Evolutionary conservation across 1,140 invertebrate genomes (phyloP).

Genomic region (Pristionchus pacificus): DNA sequence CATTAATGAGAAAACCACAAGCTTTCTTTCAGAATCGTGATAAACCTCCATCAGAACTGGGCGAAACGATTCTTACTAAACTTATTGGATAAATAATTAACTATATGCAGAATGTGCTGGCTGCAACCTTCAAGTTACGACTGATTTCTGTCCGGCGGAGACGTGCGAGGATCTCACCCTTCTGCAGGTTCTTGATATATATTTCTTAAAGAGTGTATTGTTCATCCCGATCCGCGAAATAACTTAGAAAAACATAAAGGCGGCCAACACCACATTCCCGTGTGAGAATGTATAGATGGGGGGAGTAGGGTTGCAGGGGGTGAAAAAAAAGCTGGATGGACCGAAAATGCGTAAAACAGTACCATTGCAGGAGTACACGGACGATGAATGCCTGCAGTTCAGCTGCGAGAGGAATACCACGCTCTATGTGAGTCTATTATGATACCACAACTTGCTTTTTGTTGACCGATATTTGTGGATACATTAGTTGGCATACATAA

Average conservation of each 20-base stretch:
- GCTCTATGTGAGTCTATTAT: background rate
- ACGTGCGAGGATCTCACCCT: background rate
- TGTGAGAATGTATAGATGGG: background rate
- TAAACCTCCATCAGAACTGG: too few species aligned
- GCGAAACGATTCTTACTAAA: too few species aligned
- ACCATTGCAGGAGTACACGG: background rate
- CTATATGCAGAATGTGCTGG: background rate
- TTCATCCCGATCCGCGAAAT: too few species aligned
- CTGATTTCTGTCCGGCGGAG: background rate
- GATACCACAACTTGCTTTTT: background rate
- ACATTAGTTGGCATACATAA: too few species aligned
- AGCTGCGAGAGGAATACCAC: background rate
- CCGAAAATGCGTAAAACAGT: background rate
- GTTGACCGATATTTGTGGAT: too few species aligned
- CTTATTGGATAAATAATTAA: background rate
- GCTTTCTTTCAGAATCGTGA: background rate
- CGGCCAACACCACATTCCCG: too few species aligned
- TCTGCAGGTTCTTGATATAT: background rate
- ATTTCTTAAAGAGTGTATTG: too few species aligned
- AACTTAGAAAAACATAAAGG: too few species aligned
- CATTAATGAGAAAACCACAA: background rate
- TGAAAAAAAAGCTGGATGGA: too few species aligned
- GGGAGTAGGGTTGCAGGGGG: too few species aligned
- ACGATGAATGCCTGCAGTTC: background rate
- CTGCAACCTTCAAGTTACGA: background rate